phyloP scores from a whole-genome alignment of 2,888 invertebrate genomes.

The Sarcophaga caerulescens region DNA sequence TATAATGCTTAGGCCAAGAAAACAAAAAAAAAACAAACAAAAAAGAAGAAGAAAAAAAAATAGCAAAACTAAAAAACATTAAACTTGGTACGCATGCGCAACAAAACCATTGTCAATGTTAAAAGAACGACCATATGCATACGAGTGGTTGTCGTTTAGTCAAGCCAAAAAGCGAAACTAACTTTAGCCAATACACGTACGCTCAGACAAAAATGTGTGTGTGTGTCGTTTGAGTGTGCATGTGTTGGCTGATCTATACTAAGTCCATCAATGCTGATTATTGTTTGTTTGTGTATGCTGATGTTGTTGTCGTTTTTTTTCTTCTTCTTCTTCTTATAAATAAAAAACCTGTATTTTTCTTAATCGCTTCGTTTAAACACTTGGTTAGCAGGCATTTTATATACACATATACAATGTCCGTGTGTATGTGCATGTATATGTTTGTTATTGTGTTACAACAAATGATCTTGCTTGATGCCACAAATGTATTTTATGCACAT shows the following conservation, averaged over 20 bases:
- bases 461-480: constrained; percentile 63
- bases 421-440: background rate
- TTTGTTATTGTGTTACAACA: constrained; percentile 33
- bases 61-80: constrained; percentile 23
- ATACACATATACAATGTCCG: background rate
- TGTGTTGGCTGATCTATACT: constrained; percentile 25
- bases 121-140: constrained; percentile 52
- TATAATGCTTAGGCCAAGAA: constrained; percentile 35
- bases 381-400: constrained; percentile 4
- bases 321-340: background rate
- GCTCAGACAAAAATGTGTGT: too few species aligned
- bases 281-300: too few species aligned
- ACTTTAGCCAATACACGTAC: constrained; percentile 60
- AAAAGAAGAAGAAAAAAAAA: too few species aligned
- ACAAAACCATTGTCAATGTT: constrained; percentile 63
- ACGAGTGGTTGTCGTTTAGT: background rate
- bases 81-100: constrained; percentile 74
- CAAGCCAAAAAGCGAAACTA: constrained; percentile 47
- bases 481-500: constrained; percentile 48
- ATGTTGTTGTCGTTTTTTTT: background rate
- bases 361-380: constrained; percentile 49
- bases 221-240: constrained; percentile 32
- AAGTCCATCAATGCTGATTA: background rate
- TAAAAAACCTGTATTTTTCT: constrained; percentile 61
- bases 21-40: background rate